phyloP scores from a whole-genome alignment of 2,797 vertebrate genomes.

The Dendrocincla fuliginosa region DNA sequence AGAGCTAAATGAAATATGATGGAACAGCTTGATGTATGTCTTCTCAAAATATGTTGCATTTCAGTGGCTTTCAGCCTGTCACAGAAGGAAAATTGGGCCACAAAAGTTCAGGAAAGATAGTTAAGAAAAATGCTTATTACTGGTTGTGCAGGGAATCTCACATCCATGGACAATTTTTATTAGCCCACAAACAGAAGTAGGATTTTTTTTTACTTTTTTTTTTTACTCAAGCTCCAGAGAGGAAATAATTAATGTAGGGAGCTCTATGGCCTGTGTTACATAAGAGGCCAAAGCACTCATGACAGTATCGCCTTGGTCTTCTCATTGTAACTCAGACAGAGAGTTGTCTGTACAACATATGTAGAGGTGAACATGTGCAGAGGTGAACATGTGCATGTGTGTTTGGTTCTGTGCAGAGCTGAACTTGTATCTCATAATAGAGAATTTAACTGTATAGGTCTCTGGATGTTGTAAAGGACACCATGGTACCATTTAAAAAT shows the following conservation, averaged over 20 bases:
- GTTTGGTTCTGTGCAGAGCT: neutral
- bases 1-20: neutral
- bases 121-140: neutral
- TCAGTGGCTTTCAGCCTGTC: neutral
- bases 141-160: neutral
- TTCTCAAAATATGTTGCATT: neutral
- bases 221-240: neutral
- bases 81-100: neutral
- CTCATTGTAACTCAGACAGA: neutral
- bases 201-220: neutral
- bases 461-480: neutral
- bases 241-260: neutral
- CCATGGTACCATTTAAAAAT: neutral
- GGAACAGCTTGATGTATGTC: neutral
- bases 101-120: neutral
- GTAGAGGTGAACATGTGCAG: neutral
- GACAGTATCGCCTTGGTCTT: neutral
- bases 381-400: neutral
- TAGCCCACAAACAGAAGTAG: neutral
- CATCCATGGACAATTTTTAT: neutral
- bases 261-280: neutral
- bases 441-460: neutral
- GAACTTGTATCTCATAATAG: neutral
- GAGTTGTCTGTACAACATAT: neutral
- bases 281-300: neutral